Evolutionary conservation across 2,888 invertebrate species (phyloP).

Genomic region (Crossocerus cetratus): DNA sequence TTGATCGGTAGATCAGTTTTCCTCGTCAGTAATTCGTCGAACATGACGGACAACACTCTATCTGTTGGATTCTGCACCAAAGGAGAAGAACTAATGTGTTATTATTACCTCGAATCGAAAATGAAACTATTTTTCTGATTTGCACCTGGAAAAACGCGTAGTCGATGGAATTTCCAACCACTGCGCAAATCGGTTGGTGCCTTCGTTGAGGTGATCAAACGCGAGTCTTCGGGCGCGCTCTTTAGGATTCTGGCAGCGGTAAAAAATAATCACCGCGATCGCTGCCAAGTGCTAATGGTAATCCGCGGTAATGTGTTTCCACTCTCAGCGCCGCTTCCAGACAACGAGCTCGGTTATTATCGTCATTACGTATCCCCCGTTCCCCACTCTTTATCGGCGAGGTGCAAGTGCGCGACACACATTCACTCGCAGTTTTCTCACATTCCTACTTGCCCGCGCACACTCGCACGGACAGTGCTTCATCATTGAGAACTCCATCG

Average conservation of each 20-base stretch:
- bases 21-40: conserved; percentile 60
- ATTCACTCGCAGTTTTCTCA: not conserved
- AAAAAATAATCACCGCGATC: conserved; percentile 18
- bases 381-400: not conserved
- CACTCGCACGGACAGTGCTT: too few relatives aligned
- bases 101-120: not conserved
- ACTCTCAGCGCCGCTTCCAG: conserved; percentile 10
- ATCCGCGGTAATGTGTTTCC: conserved; percentile 14
- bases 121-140: not conserved
- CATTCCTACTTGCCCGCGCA: too few relatives aligned
- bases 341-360: conserved; percentile 13
- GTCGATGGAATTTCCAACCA: conserved; percentile 69
- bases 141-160: conserved; percentile 69
- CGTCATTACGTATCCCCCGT: not conserved
- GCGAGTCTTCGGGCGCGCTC: not conserved
- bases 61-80: conserved; percentile 69
- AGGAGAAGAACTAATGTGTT: not conserved
- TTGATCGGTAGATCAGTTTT: conserved; percentile 63
- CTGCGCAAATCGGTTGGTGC: conserved; percentile 70
- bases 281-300: conserved; percentile 23
- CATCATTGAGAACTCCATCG: not conserved
- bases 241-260: not conserved
- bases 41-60: conserved; percentile 60
- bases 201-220: conserved; percentile 62
- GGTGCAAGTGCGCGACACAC: not conserved